Evolutionary conservation across 1,140 invertebrate genomes (phyloP).

Genomic region (Lepidotrigona ventralis): DNA sequence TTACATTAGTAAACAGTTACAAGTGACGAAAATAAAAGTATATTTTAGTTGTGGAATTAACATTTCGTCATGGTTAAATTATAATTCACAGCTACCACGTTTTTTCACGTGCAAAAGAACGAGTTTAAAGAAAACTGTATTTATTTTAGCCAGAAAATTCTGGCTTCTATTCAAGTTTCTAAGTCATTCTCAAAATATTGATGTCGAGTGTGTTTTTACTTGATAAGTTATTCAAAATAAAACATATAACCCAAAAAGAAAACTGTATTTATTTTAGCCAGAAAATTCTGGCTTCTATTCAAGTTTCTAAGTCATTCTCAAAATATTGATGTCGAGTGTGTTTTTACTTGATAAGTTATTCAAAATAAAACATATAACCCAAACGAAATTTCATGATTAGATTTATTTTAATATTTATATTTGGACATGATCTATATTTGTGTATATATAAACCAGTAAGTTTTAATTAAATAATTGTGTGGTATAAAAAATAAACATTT

Average conservation of each 20-base stretch:
- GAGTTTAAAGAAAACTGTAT: slow-evolving; percentile 19
- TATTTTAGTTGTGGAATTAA: slow-evolving; percentile 16
- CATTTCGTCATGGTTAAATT: background rate
- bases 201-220: slow-evolving; percentile 43
- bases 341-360: slow-evolving; percentile 31
- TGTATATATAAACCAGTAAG: background rate
- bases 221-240: slow-evolving; percentile 31
- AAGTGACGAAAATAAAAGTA: background rate
- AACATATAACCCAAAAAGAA: slow-evolving; percentile 1
- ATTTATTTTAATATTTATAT: background rate
- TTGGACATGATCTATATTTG: background rate
- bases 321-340: slow-evolving; percentile 34
- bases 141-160: slow-evolving; percentile 51
- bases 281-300: slow-evolving; percentile 54
- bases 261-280: slow-evolving; percentile 53
- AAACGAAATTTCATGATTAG: background rate
- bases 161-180: slow-evolving; percentile 56
- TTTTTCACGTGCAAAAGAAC: slow-evolving; percentile 18
- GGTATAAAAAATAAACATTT: background rate
- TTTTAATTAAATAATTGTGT: background rate
- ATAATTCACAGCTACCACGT: background rate
- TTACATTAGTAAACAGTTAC: too few species aligned
- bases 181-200: slow-evolving; percentile 18
- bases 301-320: slow-evolving; percentile 41
- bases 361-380: slow-evolving; percentile 23